Conservation (phyloP, 2,797 vertebrate species). For the Amazona ochrocephala region DNA sequence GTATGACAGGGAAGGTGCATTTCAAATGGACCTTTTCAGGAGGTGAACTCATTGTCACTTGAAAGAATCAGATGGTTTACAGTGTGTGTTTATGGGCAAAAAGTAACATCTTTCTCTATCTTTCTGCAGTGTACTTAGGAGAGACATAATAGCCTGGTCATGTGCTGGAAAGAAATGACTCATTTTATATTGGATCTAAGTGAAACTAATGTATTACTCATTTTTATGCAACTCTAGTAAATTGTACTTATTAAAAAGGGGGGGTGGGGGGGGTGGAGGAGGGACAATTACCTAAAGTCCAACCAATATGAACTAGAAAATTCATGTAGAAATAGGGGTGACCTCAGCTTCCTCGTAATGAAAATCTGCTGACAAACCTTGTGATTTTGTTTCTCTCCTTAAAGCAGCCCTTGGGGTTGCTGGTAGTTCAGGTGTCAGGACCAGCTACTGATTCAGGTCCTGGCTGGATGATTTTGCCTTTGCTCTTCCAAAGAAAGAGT, state of each 20-base stretch:
- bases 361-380: constrained; percentile 63
- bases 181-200: constrained; percentile 32
- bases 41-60: constrained; percentile 24
- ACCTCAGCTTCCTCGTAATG: constrained; percentile 59
- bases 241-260: constrained; percentile 30
- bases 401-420: constrained; percentile 1
- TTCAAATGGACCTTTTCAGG: constrained; percentile 29
- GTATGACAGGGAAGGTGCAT: constrained; percentile 8
- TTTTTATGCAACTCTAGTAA: constrained; percentile 63
- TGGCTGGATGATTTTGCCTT: constrained; percentile 30
- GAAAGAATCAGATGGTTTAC: constrained; percentile 7
- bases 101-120: background rate
- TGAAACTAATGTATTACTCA: constrained; percentile 51
- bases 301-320: constrained; percentile 51
- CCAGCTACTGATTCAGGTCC: constrained; percentile 48
- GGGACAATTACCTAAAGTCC: constrained; percentile 17
- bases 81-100: constrained; percentile 16
- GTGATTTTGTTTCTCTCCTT: constrained; percentile 61
- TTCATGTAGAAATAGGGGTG: constrained; percentile 56
- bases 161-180: constrained; percentile 63
- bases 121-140: constrained; percentile 24
- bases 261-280: too few relatives aligned
- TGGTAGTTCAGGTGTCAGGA: constrained; percentile 48
- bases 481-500: constrained; percentile 2
- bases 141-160: constrained; percentile 48